phyloP scores from a whole-genome alignment of 2,888 invertebrate genomes.

The Megaustenia siamemsis region DNA sequence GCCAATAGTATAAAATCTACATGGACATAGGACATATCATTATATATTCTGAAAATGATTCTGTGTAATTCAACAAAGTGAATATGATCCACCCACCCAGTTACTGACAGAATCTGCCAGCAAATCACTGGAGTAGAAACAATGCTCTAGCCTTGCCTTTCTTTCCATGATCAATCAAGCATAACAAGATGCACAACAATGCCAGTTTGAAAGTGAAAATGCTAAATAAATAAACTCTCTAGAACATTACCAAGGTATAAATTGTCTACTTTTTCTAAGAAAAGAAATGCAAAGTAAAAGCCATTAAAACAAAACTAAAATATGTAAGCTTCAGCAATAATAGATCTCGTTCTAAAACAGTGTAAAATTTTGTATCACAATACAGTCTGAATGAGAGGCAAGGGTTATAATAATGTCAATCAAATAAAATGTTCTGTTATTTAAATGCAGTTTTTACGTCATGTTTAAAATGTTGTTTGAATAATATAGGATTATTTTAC shows the following conservation, averaged over 20 bases:
- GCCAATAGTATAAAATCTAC: no score
- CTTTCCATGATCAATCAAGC: not conserved
- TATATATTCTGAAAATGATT: no score
- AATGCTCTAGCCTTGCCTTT: no score
- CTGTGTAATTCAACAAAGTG: no score
- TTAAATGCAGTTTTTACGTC: not conserved
- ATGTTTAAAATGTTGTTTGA: not conserved
- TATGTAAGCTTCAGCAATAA: conserved; percentile 5
- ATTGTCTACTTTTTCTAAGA: conserved; percentile 20
- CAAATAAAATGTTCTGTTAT: not conserved
- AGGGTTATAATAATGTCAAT: no score
- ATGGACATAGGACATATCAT: no score
- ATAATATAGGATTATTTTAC: no score
- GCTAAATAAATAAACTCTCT: not conserved
- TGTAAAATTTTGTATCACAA: no score
- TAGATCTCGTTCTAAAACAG: not conserved
- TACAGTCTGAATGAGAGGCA: no score
- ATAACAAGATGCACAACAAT: conserved; percentile 24
- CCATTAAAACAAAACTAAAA: not conserved
- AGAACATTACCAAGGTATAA: conserved; percentile 21
- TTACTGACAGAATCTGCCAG: no score
- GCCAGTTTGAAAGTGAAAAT: not conserved
- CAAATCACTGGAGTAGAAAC: not conserved
- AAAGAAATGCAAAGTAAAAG: no score
- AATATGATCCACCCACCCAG: no score